Base-by-base conservation (phyloP, 2,888 invertebrate species). In the Lasioglossum morio region DNA sequence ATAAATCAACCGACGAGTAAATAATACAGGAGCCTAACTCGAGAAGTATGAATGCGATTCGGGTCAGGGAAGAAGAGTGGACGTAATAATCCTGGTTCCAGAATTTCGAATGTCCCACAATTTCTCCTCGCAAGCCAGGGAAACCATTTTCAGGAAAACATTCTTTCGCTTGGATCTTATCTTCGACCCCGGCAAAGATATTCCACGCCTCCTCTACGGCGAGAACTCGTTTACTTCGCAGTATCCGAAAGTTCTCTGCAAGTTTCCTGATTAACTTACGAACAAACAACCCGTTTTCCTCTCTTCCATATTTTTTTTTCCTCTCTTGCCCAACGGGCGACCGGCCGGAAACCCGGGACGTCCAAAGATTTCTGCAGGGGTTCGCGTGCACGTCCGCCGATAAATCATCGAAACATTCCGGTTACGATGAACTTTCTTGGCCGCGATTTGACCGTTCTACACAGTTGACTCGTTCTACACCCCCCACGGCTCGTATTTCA, bases 391-490 rank as follows among this genome's bases (percentile, higher is more conserved):
- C 70, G 53, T 43, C 27, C 43, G 16, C 46, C 34, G 19, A 60
- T 72, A 70, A 76, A 81, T 81, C 73, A 27, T 37, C 46, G 76
- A 60, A 69, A 34, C 4, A n/a, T 57, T 43, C 7, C 76, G 7
- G 40, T 43, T 81, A 70, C 70, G 76, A 60, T 46, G 70, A 70
- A 76, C 34, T 60, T 81, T 76, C 57, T 72, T 63, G 43, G 19
- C 43, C 57, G 27, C n/a, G 76, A 46, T 76, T 70, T 46, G 69
- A 70, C 23, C 77, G 66, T 70, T 43, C 16, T 46, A 27, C 27
- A 19, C 43, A 16, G 16, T 30, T 30, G 34, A 30, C 66, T 34
- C 34, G 34, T 66, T 66, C 19, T 66, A 66, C 66, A 30, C 34
- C 34, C 30, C 30, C 34, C 57, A 23, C 40, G 30, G 43, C 57